These are phyloP conservation scores for Zelleria hepariella DNA, from an alignment of 2,888 invertebrate species.

Conservation along the genomic window DNA sequence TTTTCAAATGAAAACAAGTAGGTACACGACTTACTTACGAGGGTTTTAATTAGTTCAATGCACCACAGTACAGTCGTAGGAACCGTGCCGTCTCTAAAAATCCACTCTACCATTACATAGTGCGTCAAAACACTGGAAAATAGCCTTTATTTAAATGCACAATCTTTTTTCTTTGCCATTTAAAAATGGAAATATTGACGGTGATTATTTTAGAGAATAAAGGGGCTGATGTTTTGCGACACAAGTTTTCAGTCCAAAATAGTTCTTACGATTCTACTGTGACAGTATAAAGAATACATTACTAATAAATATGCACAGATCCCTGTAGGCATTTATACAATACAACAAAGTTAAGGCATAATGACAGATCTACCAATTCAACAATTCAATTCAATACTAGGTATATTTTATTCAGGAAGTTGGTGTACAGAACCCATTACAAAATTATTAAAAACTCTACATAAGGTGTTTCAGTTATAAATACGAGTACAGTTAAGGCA, in stretches of 20 bases:
- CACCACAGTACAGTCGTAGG: no score
- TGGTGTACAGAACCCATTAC: background rate
- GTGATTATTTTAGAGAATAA: no score
- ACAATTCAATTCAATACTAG: no score
- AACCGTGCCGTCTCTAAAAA: no score
- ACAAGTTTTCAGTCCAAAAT: no score
- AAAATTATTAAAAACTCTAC: background rate
- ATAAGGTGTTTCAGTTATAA: background rate
- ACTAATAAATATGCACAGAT: conserved; percentile 47
- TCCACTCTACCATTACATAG: no score
- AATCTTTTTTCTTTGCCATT: no score
- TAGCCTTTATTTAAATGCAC: no score
- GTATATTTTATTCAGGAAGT: background rate
- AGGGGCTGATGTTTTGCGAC: no score
- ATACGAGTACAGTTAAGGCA: conserved; percentile 2
- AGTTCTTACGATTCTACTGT: no score
- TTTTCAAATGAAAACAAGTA: conserved; percentile 34
- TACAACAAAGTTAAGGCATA: conserved; percentile 36
- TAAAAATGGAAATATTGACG: no score
- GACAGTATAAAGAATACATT: conserved; percentile 34
- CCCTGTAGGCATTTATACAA: conserved; percentile 54
- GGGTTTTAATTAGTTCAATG: conserved; percentile 20
- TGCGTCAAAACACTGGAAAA: no score
- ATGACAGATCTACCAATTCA: conserved; percentile 1
- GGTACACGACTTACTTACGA: conserved; percentile 20